Evolutionary conservation across 2,888 invertebrate species (phyloP), one percentile per base, ranked within the genome.

Genomic region (Nephrocerus scutellatus): DNA sequence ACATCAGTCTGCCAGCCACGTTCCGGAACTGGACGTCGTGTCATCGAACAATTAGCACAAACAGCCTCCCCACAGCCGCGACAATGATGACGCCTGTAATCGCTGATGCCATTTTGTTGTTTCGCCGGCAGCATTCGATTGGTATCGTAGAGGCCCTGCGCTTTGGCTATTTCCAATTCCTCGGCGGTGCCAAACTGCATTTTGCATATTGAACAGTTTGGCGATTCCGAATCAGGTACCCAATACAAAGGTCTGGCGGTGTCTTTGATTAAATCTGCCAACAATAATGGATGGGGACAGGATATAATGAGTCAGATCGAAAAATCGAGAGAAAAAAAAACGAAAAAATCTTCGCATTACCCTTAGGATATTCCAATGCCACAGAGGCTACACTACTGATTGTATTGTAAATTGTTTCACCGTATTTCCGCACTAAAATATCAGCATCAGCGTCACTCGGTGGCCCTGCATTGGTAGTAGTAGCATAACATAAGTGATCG

Each of bases 181-280:
- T 67, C 64, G 14, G 68, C 66, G 3, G 65, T 60, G 6, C 73
- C 73, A 60, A 87, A 86, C 16, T 66, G 62, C 19, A 66, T 59
- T 18, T 74, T 65, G 59, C 88, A 88, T 9, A 81, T 74, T 44
- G 67, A 70, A 60, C 88, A 88, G 37, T 68, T 63, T 14, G 70
- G 72, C 34, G 84, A 77, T 53, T 83, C 78, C 5, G 72, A 72
- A 62, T 88, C 87, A 1, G 86, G 83, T 21, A 80, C 75, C 88
- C 88, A 88, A 62, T 88, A 88, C 1, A 76, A 67, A 2, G 87
- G 87, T 24, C 85, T 71, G 5, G 80, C 84, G 5, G 79, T 74
- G 48, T 84, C 83, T 62, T 85, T 86, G 30, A 88, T 79, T 30
- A 80, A 63, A 34, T 72, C 78, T 77, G n/a, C n/a, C n/a, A n/a